Base-by-base conservation (phyloP, 2,797 vertebrate species). In the Eutrigla gurnardus region DNA sequence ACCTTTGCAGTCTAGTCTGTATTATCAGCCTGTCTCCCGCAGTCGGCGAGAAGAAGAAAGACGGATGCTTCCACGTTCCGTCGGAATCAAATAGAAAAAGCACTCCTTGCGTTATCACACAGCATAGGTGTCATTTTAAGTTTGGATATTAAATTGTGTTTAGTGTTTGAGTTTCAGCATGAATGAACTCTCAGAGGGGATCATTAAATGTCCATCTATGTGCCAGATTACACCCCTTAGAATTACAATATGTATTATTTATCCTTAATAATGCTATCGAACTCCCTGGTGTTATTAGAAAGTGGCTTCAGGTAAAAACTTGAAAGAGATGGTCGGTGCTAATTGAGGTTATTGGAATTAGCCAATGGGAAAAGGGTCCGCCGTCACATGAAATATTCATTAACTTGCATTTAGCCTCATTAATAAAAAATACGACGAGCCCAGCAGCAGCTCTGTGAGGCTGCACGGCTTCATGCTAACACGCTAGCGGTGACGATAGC, bases 1-100 rank as follows among this genome's bases (percentile, higher is more conserved):
- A 85, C 84, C 73, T 86, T 81, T 77, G 63, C 25, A 8, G 79
- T 65, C 69, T 39, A 71, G 55, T 73, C 75, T 75, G 61, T 82
- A 58, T 77, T 65, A 57, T 40, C 42, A 2, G 13, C 50, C 61
- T 25, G 40, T 64, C 65, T 76, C 33, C 42, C 25, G 37, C 46
- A 57, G 73, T 8, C 36, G 32, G 25, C 43, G 8, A 74, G 46
- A 54, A 70, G 32, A 70, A 77, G 40, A 70, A 39, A 67, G 61
- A 55, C n/a, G 4, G 37, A 50, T 32, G 14, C 25, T 25, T 25
- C 17, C 35, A 65, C 69, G 50, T 59, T 59, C 12, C 39, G 67
- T 36, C 65, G 53, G 79, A 66, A 74, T 62, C 73, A 66, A 74
- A 69, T 2, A 47, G 46, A 46, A 57, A 42, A 42, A 59, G 10